A percentile compares a stretch with the other conserved stretches of the same genome.
Evolutionary conservation across 2,113 vertebrate genomes (phyloP).

Genomic region (Benitochromis conjunctus): DNA sequence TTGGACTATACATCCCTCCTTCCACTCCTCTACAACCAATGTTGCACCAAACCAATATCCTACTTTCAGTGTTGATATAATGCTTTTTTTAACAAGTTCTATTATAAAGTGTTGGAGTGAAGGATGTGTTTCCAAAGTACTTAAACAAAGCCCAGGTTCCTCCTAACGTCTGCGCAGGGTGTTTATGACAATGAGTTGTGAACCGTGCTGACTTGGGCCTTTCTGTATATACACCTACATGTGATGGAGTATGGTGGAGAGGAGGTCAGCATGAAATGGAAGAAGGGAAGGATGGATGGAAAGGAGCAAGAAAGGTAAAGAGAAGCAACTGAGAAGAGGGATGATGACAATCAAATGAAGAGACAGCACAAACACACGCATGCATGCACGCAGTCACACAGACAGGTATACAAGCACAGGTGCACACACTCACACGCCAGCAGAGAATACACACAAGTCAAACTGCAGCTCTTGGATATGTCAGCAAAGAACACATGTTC

Average conservation of each 20-base stretch:
- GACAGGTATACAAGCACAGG: background rate
- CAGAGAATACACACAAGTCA: conserved; percentile 4
- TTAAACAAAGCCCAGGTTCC: background rate
- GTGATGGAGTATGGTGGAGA: conserved; percentile 31
- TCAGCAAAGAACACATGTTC: conserved; percentile 16
- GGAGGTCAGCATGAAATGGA: conserved; percentile 34
- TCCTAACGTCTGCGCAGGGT: background rate
- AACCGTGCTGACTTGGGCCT: background rate
- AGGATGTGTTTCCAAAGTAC: conserved; percentile 19
- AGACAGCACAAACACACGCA: conserved; percentile 36
- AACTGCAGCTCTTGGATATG: conserved; percentile 5
- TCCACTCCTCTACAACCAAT: background rate
- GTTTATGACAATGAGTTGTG: conserved; percentile 6
- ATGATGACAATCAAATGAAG: conserved; percentile 58
- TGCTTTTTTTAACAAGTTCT: background rate
- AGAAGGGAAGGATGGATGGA: conserved; percentile 4
- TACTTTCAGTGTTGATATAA: background rate
- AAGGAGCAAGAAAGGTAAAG: conserved; percentile 33
- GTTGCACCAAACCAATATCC: background rate
- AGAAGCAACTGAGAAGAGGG: conserved; percentile 62
- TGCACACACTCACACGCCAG: background rate
- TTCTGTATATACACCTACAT: conserved; percentile 32
- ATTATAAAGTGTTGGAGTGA: background rate
- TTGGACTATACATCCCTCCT: conserved; percentile 9
- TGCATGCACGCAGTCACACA: conserved; percentile 7